Conservation (phyloP, 2,888 invertebrate genomes). For the Apodemia hepburni region DNA sequence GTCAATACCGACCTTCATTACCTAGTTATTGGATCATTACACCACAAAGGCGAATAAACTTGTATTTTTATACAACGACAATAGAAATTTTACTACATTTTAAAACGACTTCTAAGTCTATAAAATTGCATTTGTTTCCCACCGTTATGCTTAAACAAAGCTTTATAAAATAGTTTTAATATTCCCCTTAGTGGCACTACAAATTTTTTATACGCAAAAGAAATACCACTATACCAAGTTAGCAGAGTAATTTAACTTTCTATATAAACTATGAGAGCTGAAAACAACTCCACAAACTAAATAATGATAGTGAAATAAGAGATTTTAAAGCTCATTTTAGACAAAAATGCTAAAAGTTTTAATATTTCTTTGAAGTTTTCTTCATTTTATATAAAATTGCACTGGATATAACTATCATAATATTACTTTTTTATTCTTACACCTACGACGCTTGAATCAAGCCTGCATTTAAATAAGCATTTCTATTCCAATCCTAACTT, state of each 20-base stretch:
- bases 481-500: too few species aligned
- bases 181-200: background rate
- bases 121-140: too few species aligned
- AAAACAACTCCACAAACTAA: conserved; percentile 5
- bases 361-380: conserved; percentile 5
- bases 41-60: too few species aligned
- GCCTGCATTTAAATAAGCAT: too few species aligned
- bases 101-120: too few species aligned
- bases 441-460: too few species aligned
- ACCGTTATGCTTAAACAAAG: background rate
- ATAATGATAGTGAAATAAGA: conserved; percentile 7
- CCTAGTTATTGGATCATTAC: too few species aligned
- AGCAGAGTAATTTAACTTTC: conserved; percentile 2
- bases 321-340: conserved; percentile 2
- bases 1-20: too few species aligned
- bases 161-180: conserved; percentile 8
- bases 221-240: background rate
- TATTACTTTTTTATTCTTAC: too few species aligned
- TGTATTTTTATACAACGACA: too few species aligned
- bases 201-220: background rate
- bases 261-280: conserved; percentile 1
- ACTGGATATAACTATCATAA: background rate
- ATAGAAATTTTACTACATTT: too few species aligned
- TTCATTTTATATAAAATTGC: conserved; percentile 21
- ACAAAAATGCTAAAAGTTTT: background rate